These are phyloP conservation scores for Quadroppia sp. DNA, from an alignment of 2,888 invertebrate species.

Conservation along the genomic window DNA sequence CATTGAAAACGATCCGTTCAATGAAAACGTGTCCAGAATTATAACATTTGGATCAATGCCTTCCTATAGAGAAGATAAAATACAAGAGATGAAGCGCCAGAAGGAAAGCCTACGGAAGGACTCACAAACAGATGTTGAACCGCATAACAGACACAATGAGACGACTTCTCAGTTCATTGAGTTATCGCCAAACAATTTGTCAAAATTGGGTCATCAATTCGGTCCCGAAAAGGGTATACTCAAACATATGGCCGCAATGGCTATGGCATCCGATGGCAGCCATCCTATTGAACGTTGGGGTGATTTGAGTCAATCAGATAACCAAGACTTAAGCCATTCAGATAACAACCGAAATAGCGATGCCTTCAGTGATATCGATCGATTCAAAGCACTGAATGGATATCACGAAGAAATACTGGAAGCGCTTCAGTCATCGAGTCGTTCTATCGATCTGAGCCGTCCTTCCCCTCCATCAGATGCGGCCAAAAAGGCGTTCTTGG, in stretches of 20 bases:
- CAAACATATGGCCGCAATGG: constrained; percentile 57
- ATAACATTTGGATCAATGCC: constrained; percentile 70
- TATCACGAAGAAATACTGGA: constrained; percentile 88
- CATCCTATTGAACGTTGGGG: constrained; percentile 67
- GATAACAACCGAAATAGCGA: constrained; percentile 49
- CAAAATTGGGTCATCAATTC: constrained; percentile 58
- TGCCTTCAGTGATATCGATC: constrained; percentile 59
- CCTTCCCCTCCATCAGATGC: neutral
- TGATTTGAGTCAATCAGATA: constrained; percentile 49
- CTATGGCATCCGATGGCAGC: neutral
- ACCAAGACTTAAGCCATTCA: constrained; percentile 44
- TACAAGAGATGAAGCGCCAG: constrained; percentile 70
- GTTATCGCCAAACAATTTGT: constrained; percentile 68
- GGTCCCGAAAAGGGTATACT: constrained; percentile 81
- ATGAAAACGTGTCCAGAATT: constrained; percentile 57
- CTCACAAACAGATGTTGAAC: constrained; percentile 18
- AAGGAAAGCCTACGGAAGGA: constrained; percentile 36
- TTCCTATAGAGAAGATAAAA: constrained; percentile 70
- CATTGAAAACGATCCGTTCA: constrained; percentile 6
- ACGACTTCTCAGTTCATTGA: constrained; percentile 64
- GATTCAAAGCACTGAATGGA: constrained; percentile 82
- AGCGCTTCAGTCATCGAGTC: constrained; percentile 62
- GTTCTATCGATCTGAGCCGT: constrained; percentile 6
- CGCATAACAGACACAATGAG: constrained; percentile 1
- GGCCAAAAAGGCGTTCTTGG: constrained; percentile 22